Evolutionary conservation across 2,888 invertebrate species (phyloP).

Genomic region (Acanthosepion lycidas): DNA sequence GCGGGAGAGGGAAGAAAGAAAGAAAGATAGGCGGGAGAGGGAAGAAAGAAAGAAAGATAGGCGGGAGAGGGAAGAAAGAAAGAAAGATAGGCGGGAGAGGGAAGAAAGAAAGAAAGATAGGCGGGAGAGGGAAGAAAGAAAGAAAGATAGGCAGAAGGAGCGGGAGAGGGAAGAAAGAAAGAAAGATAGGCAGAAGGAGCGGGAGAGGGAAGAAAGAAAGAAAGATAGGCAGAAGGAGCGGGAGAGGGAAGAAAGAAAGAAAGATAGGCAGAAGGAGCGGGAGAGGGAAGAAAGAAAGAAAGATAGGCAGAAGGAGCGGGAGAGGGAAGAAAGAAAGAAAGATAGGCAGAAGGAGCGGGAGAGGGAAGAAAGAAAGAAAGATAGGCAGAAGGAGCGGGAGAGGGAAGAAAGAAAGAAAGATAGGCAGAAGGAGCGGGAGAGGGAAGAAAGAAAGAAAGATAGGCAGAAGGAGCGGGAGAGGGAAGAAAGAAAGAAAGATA

Average conservation of each 20-base stretch:
- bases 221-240: no score
- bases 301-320: not conserved
- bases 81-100: no score
- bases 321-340: not conserved
- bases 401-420: not conserved
- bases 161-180: no score
- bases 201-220: not conserved
- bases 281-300: not conserved
- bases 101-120: not conserved
- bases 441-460: not conserved
- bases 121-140: not conserved
- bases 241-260: not conserved
- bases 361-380: not conserved
- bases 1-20: not conserved
- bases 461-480: no score
- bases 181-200: not conserved
- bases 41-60: not conserved
- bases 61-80: no score
- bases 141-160: no score
- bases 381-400: no score
- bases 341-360: not conserved
- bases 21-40: not conserved
- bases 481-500: not conserved
- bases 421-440: not conserved
- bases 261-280: no score